Base-by-base conservation (phyloP, 2,797 vertebrate genomes). In the Tangara arthus region DNA sequence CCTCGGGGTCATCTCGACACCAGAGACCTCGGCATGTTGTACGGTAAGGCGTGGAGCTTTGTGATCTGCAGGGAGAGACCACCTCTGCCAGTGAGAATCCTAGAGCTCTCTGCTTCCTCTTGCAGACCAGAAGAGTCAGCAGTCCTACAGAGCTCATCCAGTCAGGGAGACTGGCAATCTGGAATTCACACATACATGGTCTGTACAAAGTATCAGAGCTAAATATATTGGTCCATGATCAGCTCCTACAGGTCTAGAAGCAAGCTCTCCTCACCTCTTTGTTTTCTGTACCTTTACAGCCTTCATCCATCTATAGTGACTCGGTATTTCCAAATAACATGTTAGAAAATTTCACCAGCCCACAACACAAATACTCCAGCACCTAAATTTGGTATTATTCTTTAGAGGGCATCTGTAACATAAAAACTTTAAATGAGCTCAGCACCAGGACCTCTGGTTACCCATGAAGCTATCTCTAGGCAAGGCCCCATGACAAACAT, bases 281-380 rank as follows among this genome's bases (percentile, higher is more conserved):
- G 0, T 82, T 41, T 87, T 72, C 50, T 47, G 15, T 24, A 27
- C 69, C 49, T 89, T 75, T 50, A 71, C 15, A 46, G 2, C 12
- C 21, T 75, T 61, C 18, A 57, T 46, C 23, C n/a, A 69, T 2
- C 19, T 59, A 19, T 12, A 60, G 8, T 12, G 11, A 79, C 15
- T 13, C 6, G 49, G 8, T 0, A 0, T 32, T 69, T 69, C 39
- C 6, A 9, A 78, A 9, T 27, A 55, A 30, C 0, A 2, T 30
- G 28, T 19, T 56, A 71, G 18, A 71, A 50, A 93, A 75, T 11
- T 83, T 17, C 7, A 84, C 7, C 39, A 82, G n/a, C 32, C 32
- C 35, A 32, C 3, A 3, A 59, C 16, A 22, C 12, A 72, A 83
- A 82, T 23, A 12, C 46, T 61, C 23, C 71, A 28, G 8, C 56